Evolutionary conservation across 1,140 invertebrate species (phyloP).

Genomic region (Zaprionus gabonicus): DNA sequence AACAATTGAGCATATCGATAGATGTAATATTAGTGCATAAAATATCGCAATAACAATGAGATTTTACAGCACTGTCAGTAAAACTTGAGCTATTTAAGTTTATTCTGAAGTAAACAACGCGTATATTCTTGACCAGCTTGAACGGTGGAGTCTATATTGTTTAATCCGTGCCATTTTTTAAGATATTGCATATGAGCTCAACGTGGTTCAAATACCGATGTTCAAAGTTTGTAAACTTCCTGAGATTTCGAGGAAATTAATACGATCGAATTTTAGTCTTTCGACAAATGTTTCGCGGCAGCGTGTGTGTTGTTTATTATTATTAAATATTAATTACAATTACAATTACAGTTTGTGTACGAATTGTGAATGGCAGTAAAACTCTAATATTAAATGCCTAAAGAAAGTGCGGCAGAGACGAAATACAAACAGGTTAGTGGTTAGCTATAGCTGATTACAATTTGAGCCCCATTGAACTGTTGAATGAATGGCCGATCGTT

Average conservation of each 20-base stretch:
- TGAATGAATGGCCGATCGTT: constrained; percentile 9
- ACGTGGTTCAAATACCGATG: background rate
- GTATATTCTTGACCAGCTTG: background rate
- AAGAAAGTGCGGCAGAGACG: constrained; percentile 57
- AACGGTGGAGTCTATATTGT: background rate
- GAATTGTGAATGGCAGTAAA: constrained; percentile 58
- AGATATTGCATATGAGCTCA: background rate
- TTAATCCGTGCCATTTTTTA: background rate
- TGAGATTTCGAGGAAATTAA: background rate
- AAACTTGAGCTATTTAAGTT: background rate
- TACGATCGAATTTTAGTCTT: constrained; percentile 3
- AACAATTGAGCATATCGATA: background rate
- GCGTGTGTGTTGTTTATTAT: constrained; percentile 47
- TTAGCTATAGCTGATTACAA: constrained; percentile 48
- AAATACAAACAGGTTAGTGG: constrained; percentile 62
- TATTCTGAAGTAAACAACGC: background rate
- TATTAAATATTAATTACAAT: constrained; percentile 79
- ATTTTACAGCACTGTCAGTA: background rate
- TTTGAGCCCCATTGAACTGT: constrained; percentile 62
- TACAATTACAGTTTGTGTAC: constrained; percentile 52
- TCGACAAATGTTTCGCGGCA: constrained; percentile 24
- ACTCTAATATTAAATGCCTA: constrained; percentile 65
- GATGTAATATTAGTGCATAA: background rate
- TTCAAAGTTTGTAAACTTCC: background rate
- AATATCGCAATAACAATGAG: background rate